Conservation (phyloP, 2,797 vertebrate genomes). For the Neostethus bicornis region DNA sequence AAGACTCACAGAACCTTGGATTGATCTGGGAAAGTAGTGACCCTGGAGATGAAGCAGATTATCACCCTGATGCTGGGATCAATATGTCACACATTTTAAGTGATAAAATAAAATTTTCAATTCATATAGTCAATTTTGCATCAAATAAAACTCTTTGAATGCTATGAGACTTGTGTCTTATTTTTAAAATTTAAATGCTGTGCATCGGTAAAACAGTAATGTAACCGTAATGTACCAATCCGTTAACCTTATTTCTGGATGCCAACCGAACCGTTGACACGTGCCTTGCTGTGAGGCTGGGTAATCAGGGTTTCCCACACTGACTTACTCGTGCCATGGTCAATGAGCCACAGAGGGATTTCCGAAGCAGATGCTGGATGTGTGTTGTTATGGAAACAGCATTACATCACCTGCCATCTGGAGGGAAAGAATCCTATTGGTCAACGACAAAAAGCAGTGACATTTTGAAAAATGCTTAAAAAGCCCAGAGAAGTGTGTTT, state of each 20-base stretch:
- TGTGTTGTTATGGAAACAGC: constrained; percentile 42
- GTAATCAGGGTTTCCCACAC: constrained; percentile 68
- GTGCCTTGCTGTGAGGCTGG: constrained; percentile 24
- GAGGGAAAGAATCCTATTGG: constrained; percentile 51
- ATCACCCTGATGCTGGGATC: background rate
- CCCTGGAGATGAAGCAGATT: constrained; percentile 40
- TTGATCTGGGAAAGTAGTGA: constrained; percentile 53
- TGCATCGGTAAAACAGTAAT: no score
- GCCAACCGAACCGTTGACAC: constrained; percentile 22
- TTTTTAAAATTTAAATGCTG: no score
- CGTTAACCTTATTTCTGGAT: constrained; percentile 42
- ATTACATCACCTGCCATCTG: constrained; percentile 61
- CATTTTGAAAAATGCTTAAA: background rate
- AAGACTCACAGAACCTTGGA: constrained; percentile 5
- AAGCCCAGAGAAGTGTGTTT: no score
- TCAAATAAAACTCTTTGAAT: no score
- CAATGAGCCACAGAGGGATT: constrained; percentile 50
- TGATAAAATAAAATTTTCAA: no score
- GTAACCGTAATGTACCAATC: no score
- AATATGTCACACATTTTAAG: background rate
- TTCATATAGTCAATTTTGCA: no score
- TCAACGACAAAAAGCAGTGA: background rate
- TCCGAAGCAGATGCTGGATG: constrained; percentile 50
- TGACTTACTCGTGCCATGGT: constrained; percentile 49
- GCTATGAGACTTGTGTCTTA: no score